Evolutionary conservation across 1,140 invertebrate species (phyloP).

Genomic region (Pseudachorutes palmiensis): DNA sequence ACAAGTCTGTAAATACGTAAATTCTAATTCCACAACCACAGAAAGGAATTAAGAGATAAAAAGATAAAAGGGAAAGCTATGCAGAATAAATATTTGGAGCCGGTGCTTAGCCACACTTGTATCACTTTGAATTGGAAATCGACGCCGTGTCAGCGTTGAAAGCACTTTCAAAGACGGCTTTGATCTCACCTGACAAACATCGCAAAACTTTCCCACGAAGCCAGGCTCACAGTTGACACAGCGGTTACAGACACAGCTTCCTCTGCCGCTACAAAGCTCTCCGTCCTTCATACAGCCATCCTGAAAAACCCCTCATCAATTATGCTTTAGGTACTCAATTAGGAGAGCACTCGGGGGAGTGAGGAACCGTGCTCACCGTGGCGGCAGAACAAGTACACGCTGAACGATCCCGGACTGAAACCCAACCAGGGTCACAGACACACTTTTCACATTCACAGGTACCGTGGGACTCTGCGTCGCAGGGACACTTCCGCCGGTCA

Average conservation of each 20-base stretch:
- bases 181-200: slow-evolving; percentile 13
- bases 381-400: background rate
- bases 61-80: no score
- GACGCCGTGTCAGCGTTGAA: no score
- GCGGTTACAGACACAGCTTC: slow-evolving; percentile 11
- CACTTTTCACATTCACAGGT: slow-evolving; percentile 17
- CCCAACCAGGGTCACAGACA: background rate
- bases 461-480: background rate
- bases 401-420: background rate
- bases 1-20: background rate
- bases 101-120: no score
- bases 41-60: no score
- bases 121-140: no score
- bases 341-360: background rate
- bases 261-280: slow-evolving; percentile 19
- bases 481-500: slow-evolving; percentile 3
- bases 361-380: background rate
- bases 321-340: background rate
- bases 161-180: no score
- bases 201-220: slow-evolving; percentile 17
- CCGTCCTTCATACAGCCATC: background rate
- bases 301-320: background rate
- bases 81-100: no score
- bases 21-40: no score
- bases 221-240: slow-evolving; percentile 1